Evolutionary conservation across 2,797 vertebrate species (phyloP), one percentile per base, ranked within the genome.

Genomic region (Harpagifer antarcticus): DNA sequence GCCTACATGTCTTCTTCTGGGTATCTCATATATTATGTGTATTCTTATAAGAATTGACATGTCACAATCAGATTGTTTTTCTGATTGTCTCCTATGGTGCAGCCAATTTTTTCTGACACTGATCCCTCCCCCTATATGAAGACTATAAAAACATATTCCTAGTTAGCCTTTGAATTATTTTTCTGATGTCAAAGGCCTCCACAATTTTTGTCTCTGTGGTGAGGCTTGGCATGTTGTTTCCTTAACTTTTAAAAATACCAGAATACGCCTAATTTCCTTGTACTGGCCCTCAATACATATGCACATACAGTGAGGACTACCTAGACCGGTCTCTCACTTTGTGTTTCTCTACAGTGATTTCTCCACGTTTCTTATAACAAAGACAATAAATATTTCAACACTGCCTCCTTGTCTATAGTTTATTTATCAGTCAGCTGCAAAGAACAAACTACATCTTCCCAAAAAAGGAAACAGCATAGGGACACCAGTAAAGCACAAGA

Each of bases 371-470:
- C 74, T 81, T 83, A 52, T 78, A 87, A 92, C 88, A 92, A 92
- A 93, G 76, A 79, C 72, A 49, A 91, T 95, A 80, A 95, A 95
- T 95, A 93, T 94, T 94, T 94, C 58, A 95, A 69, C 9, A 27
- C 83, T 86, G 86, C 83, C 83, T 91, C 59, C 79, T 71, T 68
- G 72, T 86, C 69, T 89, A 92, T 94, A 85, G 88, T 94, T 94
- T 93, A 94, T 96, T 94, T 84, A 95, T 92, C 73, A 91, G 81
- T 79, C 58, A 62, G 69, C 79, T 76, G 77, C 81, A 88, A 77
- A 88, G 80, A 89, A 87, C 78, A 91, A 89, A 91, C 78, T 68
- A 68, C 81, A 74, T 76, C 55, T 55, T 49, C 76, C 77, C 16
- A 10, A 63, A 89, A 68, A 76, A 47, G 65, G 57, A 76, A 82